Evolutionary conservation across 1,140 invertebrate genomes (phyloP), one percentile per base, ranked within the genome.

Genomic region (Ylistrum balloti): DNA sequence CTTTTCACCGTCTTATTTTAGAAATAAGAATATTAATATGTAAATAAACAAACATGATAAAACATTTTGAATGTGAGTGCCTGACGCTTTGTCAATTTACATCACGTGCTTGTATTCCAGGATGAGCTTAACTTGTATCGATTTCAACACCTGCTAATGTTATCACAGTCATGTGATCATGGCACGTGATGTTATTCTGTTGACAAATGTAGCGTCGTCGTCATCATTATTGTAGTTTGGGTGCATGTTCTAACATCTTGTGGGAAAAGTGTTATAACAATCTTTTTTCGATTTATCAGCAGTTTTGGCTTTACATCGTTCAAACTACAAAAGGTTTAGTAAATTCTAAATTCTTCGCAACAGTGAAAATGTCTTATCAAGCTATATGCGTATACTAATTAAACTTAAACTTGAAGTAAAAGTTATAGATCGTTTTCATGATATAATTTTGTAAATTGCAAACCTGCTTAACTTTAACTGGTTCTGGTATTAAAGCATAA

Each of bases 111-210:
- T 74, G 56, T 3, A 28, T 74, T n/a, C 56, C 56, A 9, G 22
- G 56, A n/a, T 74, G n/a, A 74, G 56, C 22, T n/a, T 74, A 5
- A 74, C 28, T 28, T 74, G 22, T 74, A 74, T 74, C 56, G 56
- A 74, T 74, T 74, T 74, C 56, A 74, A 74, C 56, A 74, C 56
- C 56, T 74, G 56, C 56, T 74, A n/a, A 74, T n/a, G 7, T 74
- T 74, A 74, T 74, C 56, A 74, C n/a, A 28, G 56, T 74, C 56
- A 74, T n/a, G 56, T 74, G 56, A 74, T 11, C 56, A 74, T 5
- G 5, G 17, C n/a, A 74, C 56, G 56, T 74, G 56, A 28, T 5
- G 56, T n/a, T 17, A 74, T 74, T 22, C 17, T 74, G 56, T 28
- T 74, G 56, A 74, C 56, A 74, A 3, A n/a, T 17, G 56, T 74